A percentile compares a stretch with the other conserved stretches of the same genome.
Evolutionary conservation across 1,140 invertebrate genomes (phyloP).

Genomic region (Colletes gigas): DNA sequence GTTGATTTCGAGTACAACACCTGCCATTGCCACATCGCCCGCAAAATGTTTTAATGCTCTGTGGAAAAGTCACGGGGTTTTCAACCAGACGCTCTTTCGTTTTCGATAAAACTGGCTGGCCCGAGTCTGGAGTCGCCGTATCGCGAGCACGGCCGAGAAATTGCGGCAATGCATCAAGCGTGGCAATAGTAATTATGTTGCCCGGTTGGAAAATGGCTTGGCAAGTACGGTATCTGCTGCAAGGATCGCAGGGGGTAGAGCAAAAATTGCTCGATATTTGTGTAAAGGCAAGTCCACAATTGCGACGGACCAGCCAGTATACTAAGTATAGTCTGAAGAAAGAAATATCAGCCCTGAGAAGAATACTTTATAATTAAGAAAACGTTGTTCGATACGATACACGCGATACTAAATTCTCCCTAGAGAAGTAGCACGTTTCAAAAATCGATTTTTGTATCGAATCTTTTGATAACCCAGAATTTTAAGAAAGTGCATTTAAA

Average conservation of each 20-base stretch:
- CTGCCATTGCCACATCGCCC: no score
- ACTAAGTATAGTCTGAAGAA: no score
- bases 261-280: slow-evolving; percentile 35
- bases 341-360: no score
- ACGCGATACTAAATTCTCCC: no score
- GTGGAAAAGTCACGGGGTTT: not conserved
- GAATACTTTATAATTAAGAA: no score
- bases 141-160: slow-evolving; percentile 24
- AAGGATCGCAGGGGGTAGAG: slow-evolving; percentile 6
- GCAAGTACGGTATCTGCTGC: slow-evolving; percentile 5
- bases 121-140: not conserved
- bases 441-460: no score
- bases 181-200: slow-evolving; percentile 47
- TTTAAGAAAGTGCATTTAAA: no score
- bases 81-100: not conserved
- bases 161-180: slow-evolving; percentile 40
- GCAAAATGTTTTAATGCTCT: not conserved
- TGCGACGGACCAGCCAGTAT: no score
- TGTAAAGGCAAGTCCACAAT: not conserved
- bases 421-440: no score
- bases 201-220: slow-evolving; percentile 30
- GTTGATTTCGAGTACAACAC: no score
- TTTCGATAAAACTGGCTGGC: not conserved
- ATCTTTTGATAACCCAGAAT: no score
- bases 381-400: no score